Evolutionary conservation across 1,140 invertebrate species (phyloP), one percentile per base, ranked within the genome.

Genomic region (Zaprionus taronus): DNA sequence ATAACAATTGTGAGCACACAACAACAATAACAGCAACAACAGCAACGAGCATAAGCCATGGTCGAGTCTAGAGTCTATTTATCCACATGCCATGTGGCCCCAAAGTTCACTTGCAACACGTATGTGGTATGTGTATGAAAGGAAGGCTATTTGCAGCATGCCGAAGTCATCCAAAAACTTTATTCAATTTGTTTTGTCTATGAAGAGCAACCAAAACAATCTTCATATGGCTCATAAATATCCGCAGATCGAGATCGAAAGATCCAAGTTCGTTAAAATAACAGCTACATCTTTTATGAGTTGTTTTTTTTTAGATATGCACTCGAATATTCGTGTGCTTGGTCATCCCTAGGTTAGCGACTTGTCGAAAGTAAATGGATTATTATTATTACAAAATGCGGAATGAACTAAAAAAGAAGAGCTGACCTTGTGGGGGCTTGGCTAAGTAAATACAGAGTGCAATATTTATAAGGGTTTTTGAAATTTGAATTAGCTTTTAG

Each of bases 101-200:
- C 61, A 55, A 62, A 62, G 74, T 60, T 65, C 70, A 83, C 72
- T 77, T 84, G 80, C 84, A 89, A 80, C 64, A 72, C 49, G 31
- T 34, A 11, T 34, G 31, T 34, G 31, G 31, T 34, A 11, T 34
- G 31, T 34, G 31, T 34, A 68, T 74, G 83, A 87, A 89, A 87
- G 85, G 85, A 83, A 72, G 77, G 85, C 81, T 90, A 90, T 87
- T 82, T 90, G 83, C 81, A 34, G 70, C 74, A 72, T 77, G 74
- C 74, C 74, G 70, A 66, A 72, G 56, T 51, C 74, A 77, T 77
- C 62, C 44, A 77, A 72, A 41, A 41, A n/a, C 5, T 51, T 51
- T 67, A 56, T 44, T 61, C 60, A 75, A 66, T 66, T 72, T 76
- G 61, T 58, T 76, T 76, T 62, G 44, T 17, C 34, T 66, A 66